phyloP scores from a whole-genome alignment of 2,113 vertebrate species.

The Saccopteryx leptura region DNA sequence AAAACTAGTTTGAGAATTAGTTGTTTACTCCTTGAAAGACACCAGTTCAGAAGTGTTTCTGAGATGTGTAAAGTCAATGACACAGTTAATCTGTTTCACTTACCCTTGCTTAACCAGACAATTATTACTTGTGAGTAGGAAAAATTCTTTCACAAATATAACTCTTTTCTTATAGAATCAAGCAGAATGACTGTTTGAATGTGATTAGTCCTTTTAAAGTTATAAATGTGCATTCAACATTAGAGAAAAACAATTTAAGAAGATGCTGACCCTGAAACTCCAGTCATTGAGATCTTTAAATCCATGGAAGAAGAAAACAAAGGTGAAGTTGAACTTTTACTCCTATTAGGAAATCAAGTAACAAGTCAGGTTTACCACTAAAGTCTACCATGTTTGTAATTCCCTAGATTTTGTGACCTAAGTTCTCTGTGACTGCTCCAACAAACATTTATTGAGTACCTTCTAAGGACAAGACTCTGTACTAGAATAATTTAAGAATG shows the following conservation, averaged over 20 bases:
- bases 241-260: slow-evolving; percentile 21
- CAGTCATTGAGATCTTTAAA: slow-evolving; percentile 5
- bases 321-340: not conserved
- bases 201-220: not conserved
- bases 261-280: not conserved
- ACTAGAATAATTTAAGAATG: not conserved
- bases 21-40: not conserved
- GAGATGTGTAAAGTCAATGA: not conserved
- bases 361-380: not conserved
- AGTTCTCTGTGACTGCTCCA: not conserved
- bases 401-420: not conserved
- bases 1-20: not conserved
- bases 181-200: not conserved
- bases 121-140: not conserved
- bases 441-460: not conserved
- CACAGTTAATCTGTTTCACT: not conserved
- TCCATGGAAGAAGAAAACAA: not conserved
- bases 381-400: not conserved
- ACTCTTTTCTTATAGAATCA: slow-evolving; percentile 33
- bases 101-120: not conserved
- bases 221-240: not conserved
- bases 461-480: not conserved
- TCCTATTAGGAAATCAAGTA: not conserved
- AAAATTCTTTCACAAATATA: not conserved
- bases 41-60: not conserved